Evolutionary conservation across 53 echinoderm and acorn worm species (phyloP), one percentile per base, ranked within the genome.

Genomic region (Stichopus horrens): DNA sequence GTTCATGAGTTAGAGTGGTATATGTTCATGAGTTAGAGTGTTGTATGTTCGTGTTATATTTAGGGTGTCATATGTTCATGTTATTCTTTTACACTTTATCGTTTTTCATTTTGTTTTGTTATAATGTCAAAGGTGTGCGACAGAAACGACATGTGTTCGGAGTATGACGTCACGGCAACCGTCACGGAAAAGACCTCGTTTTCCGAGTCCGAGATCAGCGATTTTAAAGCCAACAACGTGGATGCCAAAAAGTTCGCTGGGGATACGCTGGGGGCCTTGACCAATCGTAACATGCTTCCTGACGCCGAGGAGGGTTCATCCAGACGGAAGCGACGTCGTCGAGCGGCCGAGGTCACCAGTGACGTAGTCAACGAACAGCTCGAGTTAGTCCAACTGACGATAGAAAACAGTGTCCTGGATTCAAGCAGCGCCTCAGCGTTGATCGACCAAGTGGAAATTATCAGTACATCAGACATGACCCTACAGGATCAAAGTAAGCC

Each of bases 401-500:
- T 96, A 21, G 88, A 85, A 23, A 92, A 88, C 73, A 93, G 91
- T 3, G 94, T 96, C 1, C 76, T 96, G 20, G 93, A 91, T 22
- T 85, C 92, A 8, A 88, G 81, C 65, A 90, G 86, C 21, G 93
- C 92, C 7, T 91, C 81, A 59, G 81, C 90, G 7, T 90, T 92
- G 63, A 76, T 94, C 5, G 96, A 94, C 55, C 96, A 96, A 76
- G 76, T 93, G 11, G 79, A 76, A 7, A 67, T 84, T 59, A 67
- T 96, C 14, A 91, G 83, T 51, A 88, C 90, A 19, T 66, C 90
- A 9, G 92, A 89, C 22, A 89, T 96, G 94, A 74, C 90, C 6
- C 88, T 94, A 2, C 87, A 66, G 7, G 96, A 96, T 79, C 96
- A 94, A 91, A 75, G 96, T 96, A 91, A 74, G 94, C 73, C 5